phyloP scores from a whole-genome alignment of 2,888 invertebrate genomes.

The Unio pictorum region DNA sequence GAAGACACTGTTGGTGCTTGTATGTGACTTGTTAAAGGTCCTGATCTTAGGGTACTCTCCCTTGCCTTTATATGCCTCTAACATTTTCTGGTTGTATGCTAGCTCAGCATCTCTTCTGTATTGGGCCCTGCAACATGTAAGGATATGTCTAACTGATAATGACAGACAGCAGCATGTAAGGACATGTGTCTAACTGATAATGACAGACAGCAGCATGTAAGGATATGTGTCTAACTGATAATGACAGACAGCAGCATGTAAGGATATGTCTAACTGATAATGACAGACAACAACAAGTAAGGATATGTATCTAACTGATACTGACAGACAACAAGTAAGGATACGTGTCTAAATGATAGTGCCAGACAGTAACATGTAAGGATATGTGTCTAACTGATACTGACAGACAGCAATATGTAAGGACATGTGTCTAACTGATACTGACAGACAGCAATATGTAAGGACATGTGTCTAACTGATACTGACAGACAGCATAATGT shows the following conservation, averaged over 20 bases:
- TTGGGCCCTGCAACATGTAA: constrained; percentile 54
- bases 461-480: too few species aligned
- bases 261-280: not conserved
- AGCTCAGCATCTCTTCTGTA: constrained; percentile 68
- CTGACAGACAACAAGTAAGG: too few species aligned
- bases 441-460: too few species aligned
- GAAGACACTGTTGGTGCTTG: constrained; percentile 71
- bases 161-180: too few species aligned
- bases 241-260: not conserved
- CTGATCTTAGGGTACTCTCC: constrained; percentile 68
- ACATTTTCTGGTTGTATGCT: constrained; percentile 70
- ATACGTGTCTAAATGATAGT: too few species aligned
- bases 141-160: too few species aligned
- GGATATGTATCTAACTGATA: too few species aligned
- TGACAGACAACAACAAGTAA: not conserved
- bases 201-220: not conserved
- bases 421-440: too few species aligned
- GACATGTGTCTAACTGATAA: not conserved
- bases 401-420: too few species aligned
- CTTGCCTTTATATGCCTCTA: constrained; percentile 67
- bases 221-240: not conserved
- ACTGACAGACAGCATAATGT: too few species aligned
- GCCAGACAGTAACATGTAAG: too few species aligned
- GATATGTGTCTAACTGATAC: too few species aligned
- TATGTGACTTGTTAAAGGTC: constrained; percentile 67